Evolutionary conservation across 1,140 invertebrate genomes (phyloP), one percentile per base, ranked within the genome.

Genomic region (Drosophila orosa): DNA sequence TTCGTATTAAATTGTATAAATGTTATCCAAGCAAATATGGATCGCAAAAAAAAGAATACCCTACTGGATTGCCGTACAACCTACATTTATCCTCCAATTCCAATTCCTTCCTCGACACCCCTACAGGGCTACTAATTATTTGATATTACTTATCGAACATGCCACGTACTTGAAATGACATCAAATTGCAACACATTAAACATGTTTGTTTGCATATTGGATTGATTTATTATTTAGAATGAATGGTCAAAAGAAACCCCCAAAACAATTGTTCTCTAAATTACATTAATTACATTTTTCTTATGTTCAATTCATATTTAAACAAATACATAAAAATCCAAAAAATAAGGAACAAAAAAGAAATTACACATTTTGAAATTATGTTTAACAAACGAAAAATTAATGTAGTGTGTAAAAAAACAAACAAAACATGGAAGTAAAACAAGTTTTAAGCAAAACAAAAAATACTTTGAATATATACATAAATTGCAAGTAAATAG

Each of bases 401-500:
- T 83, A 86, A 87, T 86, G 83, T 86, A 86, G 83, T 86, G 69
- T 86, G 83, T 86, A 86, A 85, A 86, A 78, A 80, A 75, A 69
- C 52, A 71, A 39, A 55, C 35, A 84, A 74, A 78, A 77, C 60
- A 82, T 79, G 81, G 61, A 61, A 78, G 74, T 66, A 76, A 74
- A 66, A 65, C 57, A 63, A 67, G 67, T 71, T 71, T 71, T 57
- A 62, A 80, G 71, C 57, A 78, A 79, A 73, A 67, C 65, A 67
- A 73, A 82, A 61, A 82, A 61, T 83, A 86, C 79, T 86, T 86
- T 86, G 83, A 86, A 86, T 86, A 86, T 86, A 86, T 86, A 86
- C 76, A 86, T 87, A 86, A 86, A 86, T 87, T 79, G 83, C 83
- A 86, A 86, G 83, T 86, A 86, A 86, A 83, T 86, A 86, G 83